phyloP scores from a whole-genome alignment of 2,888 invertebrate species.

The Drosophila neoperkinsi region DNA sequence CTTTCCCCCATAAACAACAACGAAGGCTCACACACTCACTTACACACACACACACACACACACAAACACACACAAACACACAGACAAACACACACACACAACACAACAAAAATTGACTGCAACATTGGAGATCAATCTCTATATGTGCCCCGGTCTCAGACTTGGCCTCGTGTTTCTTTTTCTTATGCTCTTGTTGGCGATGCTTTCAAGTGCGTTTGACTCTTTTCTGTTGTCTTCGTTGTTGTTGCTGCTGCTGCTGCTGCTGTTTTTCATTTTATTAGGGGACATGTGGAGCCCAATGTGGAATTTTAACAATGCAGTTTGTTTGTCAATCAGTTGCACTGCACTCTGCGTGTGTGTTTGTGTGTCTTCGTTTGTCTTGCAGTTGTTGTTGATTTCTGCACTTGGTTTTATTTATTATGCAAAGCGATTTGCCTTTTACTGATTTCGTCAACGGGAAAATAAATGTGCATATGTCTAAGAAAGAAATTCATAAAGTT shows the following conservation, averaged over 20 bases:
- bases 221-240: conserved; percentile 31
- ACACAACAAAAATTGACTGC: conserved; percentile 59
- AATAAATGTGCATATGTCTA: background rate
- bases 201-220: conserved; percentile 58
- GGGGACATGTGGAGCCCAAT: conserved; percentile 7
- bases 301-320: conserved; percentile 69
- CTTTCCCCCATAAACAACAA: conserved; percentile 77
- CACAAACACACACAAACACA: conserved; percentile 3
- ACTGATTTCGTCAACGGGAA: conserved; percentile 23
- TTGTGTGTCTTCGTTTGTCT: conserved; percentile 4
- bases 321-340: conserved; percentile 73
- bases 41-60: conserved; percentile 26
- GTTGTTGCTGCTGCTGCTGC: conserved; percentile 38
- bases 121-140: conserved; percentile 42
- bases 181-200: conserved; percentile 38
- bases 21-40: conserved; percentile 18
- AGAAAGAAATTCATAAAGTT: conserved; percentile 3
- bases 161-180: conserved; percentile 34
- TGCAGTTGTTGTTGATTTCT: conserved; percentile 31
- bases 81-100: conserved; percentile 6
- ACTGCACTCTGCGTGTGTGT: conserved; percentile 10
- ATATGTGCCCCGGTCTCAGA: conserved; percentile 26
- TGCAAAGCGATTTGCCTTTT: conserved; percentile 73
- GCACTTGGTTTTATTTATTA: conserved; percentile 61
- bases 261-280: conserved; percentile 1